phyloP scores from a whole-genome alignment of 2,888 invertebrate genomes.

The Pristionchus fissidentatus region DNA sequence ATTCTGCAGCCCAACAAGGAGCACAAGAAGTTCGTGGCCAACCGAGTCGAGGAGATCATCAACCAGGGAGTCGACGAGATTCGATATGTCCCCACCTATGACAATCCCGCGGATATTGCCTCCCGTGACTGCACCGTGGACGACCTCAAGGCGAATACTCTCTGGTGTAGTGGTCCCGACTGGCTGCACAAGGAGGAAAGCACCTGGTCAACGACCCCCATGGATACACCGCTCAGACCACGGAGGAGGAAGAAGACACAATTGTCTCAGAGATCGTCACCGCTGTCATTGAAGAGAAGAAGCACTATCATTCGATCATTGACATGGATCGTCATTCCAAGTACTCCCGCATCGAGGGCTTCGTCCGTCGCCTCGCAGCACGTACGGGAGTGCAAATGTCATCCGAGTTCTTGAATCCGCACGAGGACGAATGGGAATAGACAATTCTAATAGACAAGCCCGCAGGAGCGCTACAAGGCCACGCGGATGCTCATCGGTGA shows the following conservation, averaged over 20 bases:
- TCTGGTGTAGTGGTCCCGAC: conserved; percentile 49
- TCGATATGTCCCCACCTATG: conserved; percentile 60
- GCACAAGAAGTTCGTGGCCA: neutral
- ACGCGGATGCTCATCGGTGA: neutral
- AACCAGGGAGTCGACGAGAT: neutral
- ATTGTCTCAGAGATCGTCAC: neutral
- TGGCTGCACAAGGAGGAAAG: neutral
- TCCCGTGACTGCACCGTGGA: conserved; percentile 57
- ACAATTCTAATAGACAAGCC: neutral
- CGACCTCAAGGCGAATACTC: conserved; percentile 30
- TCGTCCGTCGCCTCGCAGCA: neutral
- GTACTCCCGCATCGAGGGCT: neutral
- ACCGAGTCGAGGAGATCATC: neutral
- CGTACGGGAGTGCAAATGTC: neutral
- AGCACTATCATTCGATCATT: neutral
- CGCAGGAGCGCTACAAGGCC: neutral
- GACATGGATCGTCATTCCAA: neutral
- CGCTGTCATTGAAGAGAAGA: neutral
- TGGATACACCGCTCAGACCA: neutral
- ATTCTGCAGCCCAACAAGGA: neutral
- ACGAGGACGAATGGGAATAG: neutral
- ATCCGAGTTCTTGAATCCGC: neutral
- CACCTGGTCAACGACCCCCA: neutral
- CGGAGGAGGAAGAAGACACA: neutral
- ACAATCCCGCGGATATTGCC: conserved; percentile 73